These are phyloP conservation scores for Formica aserva DNA, from an alignment of 2,888 invertebrate species.

Conservation along the genomic window DNA sequence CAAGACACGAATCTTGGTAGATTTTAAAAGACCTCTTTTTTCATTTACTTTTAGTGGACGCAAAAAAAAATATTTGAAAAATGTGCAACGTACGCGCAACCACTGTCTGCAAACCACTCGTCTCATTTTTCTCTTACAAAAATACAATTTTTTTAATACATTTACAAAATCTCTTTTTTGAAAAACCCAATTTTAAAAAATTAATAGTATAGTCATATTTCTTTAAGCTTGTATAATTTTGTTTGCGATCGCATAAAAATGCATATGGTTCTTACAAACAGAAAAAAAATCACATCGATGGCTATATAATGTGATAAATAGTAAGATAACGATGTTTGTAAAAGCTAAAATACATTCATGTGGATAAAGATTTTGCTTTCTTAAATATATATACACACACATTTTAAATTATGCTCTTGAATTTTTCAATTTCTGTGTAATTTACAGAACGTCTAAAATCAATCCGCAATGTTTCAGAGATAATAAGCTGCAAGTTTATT, in stretches of 20 bases:
- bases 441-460: neutral
- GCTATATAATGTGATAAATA: too few relatives aligned
- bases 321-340: neutral
- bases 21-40: neutral
- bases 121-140: neutral
- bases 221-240: too few relatives aligned
- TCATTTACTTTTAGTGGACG: neutral
- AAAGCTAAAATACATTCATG: neutral
- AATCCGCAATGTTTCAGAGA: constrained; percentile 12
- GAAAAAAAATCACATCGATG: too few relatives aligned
- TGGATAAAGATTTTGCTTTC: neutral
- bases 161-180: neutral
- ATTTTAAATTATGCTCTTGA: too few relatives aligned
- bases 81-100: neutral
- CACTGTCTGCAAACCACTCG: neutral
- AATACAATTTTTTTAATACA: neutral
- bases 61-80: neutral
- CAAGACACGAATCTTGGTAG: neutral
- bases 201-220: too few relatives aligned
- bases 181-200: too few relatives aligned
- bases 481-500: neutral
- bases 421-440: neutral
- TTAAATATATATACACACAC: neutral
- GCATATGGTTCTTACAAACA: too few relatives aligned
- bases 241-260: too few relatives aligned